Evolutionary conservation across 2,113 vertebrate genomes (phyloP).

Genomic region (Caranx melampygus): DNA sequence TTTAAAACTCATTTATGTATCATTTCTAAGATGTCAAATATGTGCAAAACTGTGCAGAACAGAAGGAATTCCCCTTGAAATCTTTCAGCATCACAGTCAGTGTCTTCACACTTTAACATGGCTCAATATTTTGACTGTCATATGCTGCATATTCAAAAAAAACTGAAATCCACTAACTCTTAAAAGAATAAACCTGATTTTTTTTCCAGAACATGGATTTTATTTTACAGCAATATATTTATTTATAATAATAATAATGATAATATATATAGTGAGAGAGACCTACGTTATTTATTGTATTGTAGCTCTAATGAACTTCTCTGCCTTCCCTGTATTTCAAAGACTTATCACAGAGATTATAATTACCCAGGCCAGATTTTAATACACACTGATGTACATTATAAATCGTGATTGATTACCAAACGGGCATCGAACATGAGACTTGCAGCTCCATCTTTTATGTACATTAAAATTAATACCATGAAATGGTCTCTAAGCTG

Average conservation of each 20-base stretch:
- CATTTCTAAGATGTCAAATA: background rate
- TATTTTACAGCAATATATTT: background rate
- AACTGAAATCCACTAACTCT: background rate
- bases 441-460: constrained; percentile 52
- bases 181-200: constrained; percentile 2
- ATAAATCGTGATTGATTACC: constrained; percentile 56
- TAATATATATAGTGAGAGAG: constrained; percentile 22
- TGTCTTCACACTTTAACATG: constrained; percentile 38
- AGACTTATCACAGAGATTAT: constrained; percentile 45
- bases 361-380: constrained; percentile 39
- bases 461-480: constrained; percentile 73
- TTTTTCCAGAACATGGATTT: background rate
- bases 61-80: background rate
- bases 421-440: constrained; percentile 44
- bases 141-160: constrained; percentile 38
- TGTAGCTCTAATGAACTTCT: constrained; percentile 10
- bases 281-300: constrained; percentile 2
- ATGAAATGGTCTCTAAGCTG: constrained; percentile 63
- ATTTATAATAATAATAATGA: constrained; percentile 16
- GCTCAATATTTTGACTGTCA: constrained; percentile 61
- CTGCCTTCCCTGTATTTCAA: constrained; percentile 20
- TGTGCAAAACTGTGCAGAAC: background rate
- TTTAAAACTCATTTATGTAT: background rate
- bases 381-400: constrained; percentile 35
- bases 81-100: constrained; percentile 26